Percentiles rank a stretch among this genome's conserved stretches.
phyloP scores from a whole-genome alignment of 2,888 invertebrate genomes.

The Eupithecia pulchellata region DNA sequence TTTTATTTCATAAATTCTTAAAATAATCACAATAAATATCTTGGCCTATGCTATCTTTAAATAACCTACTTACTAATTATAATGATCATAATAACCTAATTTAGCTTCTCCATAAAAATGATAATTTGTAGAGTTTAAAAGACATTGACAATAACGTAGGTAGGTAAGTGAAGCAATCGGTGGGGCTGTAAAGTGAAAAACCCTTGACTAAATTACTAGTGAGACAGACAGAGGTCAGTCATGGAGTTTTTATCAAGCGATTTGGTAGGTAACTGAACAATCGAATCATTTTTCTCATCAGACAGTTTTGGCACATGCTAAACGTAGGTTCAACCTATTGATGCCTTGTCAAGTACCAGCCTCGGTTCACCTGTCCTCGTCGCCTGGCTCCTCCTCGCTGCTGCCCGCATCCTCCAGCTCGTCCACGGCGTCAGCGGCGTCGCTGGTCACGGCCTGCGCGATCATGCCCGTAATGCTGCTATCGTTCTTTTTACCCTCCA shows the following conservation, averaged over 20 bases:
- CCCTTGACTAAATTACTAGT: background rate
- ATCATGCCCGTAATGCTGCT: slow-evolving; percentile 73
- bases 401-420: slow-evolving; percentile 64
- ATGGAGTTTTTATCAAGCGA: slow-evolving; percentile 10
- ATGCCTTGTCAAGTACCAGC: slow-evolving; percentile 1
- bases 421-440: slow-evolving; percentile 62
- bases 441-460: slow-evolving; percentile 72
- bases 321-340: slow-evolving; percentile 26
- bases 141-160: background rate
- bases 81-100: background rate
- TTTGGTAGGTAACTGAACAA: slow-evolving; percentile 21
- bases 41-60: background rate
- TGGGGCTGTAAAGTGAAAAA: slow-evolving; percentile 15
- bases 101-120: background rate
- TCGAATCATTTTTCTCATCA: slow-evolving; percentile 48
- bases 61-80: slow-evolving; percentile 16
- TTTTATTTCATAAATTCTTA: slow-evolving; percentile 14
- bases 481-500: slow-evolving; percentile 71
- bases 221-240: background rate
- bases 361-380: slow-evolving; percentile 60
- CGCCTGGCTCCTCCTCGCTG: slow-evolving; percentile 52
- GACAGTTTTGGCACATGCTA: slow-evolving; percentile 65
- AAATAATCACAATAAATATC: slow-evolving; percentile 24
- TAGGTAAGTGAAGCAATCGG: slow-evolving; percentile 10
- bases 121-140: background rate